These are phyloP conservation scores for Halocynthia aurantium DNA, from an alignment of 23 tunicate species.

Conservation along the genomic window DNA sequence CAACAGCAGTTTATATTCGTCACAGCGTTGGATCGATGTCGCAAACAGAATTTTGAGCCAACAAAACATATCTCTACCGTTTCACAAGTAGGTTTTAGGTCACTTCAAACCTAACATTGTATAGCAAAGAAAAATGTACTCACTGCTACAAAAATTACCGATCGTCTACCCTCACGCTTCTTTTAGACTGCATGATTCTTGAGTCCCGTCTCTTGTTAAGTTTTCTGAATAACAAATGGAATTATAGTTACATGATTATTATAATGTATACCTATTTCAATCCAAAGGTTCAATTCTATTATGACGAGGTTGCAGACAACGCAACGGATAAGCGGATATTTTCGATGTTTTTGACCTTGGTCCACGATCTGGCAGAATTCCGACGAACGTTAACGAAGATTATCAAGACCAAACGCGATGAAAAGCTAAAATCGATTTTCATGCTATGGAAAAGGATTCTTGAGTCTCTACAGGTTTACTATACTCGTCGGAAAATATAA, in stretches of 20 bases:
- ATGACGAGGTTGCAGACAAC: constrained; percentile 53
- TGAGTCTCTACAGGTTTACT: constrained; percentile 41
- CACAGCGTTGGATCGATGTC: constrained; percentile 68
- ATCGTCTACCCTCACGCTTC: too few species aligned
- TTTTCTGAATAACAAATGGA: too few species aligned
- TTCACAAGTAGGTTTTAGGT: constrained; percentile 32
- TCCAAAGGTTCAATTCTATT: constrained; percentile 55
- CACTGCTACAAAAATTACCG: too few species aligned
- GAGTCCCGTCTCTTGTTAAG: too few species aligned
- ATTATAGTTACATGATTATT: too few species aligned
- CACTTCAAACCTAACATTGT: too few species aligned
- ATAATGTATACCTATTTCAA: too few species aligned
- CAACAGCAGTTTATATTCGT: constrained; percentile 89
- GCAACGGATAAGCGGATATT: constrained; percentile 70
- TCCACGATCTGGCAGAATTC: constrained; percentile 66
- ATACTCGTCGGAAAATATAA: neutral
- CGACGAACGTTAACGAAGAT: constrained; percentile 55
- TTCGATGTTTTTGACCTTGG: constrained; percentile 62
- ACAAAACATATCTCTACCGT: constrained; percentile 30
- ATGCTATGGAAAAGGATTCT: constrained; percentile 57
- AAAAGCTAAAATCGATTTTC: constrained; percentile 30
- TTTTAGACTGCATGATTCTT: too few species aligned
- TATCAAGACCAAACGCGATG: constrained; percentile 28
- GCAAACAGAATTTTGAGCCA: constrained; percentile 47
- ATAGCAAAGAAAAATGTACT: too few species aligned